Evolutionary conservation across 2,113 vertebrate genomes (phyloP), one percentile per base, ranked within the genome.

Genomic region (Gymnorhina tibicen): DNA sequence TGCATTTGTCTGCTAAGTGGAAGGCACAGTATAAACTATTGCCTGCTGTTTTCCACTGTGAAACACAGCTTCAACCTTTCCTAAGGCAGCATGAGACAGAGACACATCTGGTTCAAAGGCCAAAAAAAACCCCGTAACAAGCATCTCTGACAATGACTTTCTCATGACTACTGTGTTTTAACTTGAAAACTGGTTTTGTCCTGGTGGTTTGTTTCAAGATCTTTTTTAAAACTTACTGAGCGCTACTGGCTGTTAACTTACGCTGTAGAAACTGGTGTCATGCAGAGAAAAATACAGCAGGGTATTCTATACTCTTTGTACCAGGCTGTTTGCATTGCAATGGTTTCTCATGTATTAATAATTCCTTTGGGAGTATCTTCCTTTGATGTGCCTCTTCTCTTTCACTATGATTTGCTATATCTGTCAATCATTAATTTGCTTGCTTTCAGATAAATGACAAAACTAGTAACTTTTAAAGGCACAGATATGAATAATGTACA

Each of bases 211-310:
- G 30, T 59, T 80, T 41, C 68, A 87, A 59, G 18, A 28, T 12
- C 1, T 19, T 55, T 42, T 64, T 14, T 2, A 21, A 83, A 91
- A 46, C 26, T 67, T 10, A 5, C 26, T 28, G 46, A 69, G 21
- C 9, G 8, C 27, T 23, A 32, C 17, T 35, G 46, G 47, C 22
- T 68, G 46, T n/a, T 87, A 77, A 76, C 14, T 44, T 85, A 39
- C 0, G 0, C 8, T 37, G 27, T 16, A 73, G 53, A 73, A 89
- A 73, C 6, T 60, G 16, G 18, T 46, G 24, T 33, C 2, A 2
- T 14, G 17, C 8, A 66, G 59, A 56, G 53, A 41, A 86, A 83
- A 91, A 87, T 33, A 30, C 9, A 73, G 12, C 28, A 49, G 7
- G 2, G 6, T 60, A 21, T 69, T 84, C 68, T 39, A 23, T 14